phyloP scores from a whole-genome alignment of 1,140 invertebrate species.

The Xylocopa sonorina region DNA sequence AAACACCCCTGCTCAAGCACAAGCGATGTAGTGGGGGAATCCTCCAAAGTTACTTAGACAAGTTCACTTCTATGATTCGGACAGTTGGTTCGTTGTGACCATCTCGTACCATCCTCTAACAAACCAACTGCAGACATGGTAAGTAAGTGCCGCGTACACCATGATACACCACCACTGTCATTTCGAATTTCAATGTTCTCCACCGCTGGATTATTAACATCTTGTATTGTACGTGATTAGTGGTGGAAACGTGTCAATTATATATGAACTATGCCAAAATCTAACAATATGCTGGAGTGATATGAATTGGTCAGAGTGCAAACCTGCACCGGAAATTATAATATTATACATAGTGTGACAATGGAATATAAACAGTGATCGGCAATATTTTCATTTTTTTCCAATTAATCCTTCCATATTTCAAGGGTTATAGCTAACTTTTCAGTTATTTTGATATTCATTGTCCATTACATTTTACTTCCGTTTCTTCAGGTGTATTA shows the following conservation, averaged over 20 bases:
- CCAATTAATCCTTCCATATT: constrained; percentile 2
- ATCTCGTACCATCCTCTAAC: constrained; percentile 77
- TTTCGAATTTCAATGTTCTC: neutral
- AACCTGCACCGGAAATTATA: constrained; percentile 6
- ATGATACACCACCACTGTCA: constrained; percentile 15
- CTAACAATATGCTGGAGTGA: constrained; percentile 47
- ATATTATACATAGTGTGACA: constrained; percentile 39
- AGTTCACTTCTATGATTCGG: constrained; percentile 78
- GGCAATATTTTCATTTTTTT: constrained; percentile 30
- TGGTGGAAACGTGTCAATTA: constrained; percentile 29
- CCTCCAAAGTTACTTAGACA: constrained; percentile 81
- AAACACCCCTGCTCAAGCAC: constrained; percentile 73
- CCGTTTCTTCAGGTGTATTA: neutral
- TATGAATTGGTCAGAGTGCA: constrained; percentile 20
- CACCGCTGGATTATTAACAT: too few relatives aligned
- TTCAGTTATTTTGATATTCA: too few relatives aligned
- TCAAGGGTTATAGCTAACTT: too few relatives aligned
- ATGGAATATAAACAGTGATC: constrained; percentile 55
- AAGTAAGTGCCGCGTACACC: constrained; percentile 63
- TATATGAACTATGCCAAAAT: constrained; percentile 28
- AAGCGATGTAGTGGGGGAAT: constrained; percentile 71
- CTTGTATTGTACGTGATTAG: constrained; percentile 17
- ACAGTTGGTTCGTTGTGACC: constrained; percentile 81
- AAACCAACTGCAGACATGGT: constrained; percentile 76
- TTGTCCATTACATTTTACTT: neutral